Evolutionary conservation across 2,797 vertebrate species (phyloP).

Genomic region (Xenentodon cancila): DNA sequence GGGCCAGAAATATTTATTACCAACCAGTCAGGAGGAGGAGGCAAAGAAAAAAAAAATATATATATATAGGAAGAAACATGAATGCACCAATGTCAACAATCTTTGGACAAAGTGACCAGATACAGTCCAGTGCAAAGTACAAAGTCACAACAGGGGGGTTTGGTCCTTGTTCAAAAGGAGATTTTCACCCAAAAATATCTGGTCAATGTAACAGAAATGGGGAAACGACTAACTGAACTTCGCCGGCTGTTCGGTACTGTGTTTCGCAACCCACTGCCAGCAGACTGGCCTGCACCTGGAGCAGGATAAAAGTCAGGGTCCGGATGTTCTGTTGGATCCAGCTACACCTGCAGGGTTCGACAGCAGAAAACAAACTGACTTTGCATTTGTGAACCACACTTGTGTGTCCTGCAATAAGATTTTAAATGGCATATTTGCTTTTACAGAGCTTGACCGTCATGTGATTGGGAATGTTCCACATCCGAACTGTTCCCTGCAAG

Average conservation of each 20-base stretch:
- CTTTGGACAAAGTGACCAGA: conserved; percentile 53
- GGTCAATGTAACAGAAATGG: too few relatives aligned
- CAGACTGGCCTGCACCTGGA: too few relatives aligned
- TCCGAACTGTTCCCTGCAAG: conserved; percentile 6
- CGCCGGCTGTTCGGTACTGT: too few relatives aligned
- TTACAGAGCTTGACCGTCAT: conserved; percentile 4
- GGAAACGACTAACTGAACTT: too few relatives aligned
- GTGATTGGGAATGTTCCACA: not conserved
- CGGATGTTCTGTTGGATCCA: not conserved
- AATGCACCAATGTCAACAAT: conserved; percentile 62
- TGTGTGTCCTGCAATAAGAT: too few relatives aligned
- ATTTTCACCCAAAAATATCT: conserved; percentile 38
- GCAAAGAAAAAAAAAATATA: conserved; percentile 18
- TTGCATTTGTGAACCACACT: too few relatives aligned
- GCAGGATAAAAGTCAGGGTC: too few relatives aligned
- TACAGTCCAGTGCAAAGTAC: conserved; percentile 56
- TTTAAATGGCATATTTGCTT: too few relatives aligned
- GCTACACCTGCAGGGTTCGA: not conserved
- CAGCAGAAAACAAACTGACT: too few relatives aligned
- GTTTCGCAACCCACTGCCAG: too few relatives aligned
- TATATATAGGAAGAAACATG: conserved; percentile 33
- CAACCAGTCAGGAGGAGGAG: conserved; percentile 50
- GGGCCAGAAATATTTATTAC: conserved; percentile 67
- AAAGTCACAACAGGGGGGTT: conserved; percentile 49
- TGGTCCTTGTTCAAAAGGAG: conserved; percentile 51